Evolutionary conservation across 2,797 vertebrate species (phyloP).

Genomic region (Scolopax rusticola): DNA sequence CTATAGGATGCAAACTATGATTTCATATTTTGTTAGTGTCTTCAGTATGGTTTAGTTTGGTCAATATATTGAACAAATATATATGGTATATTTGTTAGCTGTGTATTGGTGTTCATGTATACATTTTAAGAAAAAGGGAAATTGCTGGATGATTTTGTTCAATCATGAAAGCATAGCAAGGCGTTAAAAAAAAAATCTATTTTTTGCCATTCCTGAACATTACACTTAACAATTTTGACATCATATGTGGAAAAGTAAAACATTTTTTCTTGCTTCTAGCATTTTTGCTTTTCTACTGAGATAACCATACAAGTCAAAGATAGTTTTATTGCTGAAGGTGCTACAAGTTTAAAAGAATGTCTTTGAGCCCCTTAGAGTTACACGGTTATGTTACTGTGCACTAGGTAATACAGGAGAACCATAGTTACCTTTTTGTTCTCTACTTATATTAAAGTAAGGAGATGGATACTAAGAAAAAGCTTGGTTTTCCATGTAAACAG

Average conservation of each 20-base stretch:
- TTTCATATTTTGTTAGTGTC: background rate
- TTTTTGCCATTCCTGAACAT: background rate
- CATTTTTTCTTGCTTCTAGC: background rate
- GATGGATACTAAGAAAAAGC: background rate
- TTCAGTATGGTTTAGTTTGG: background rate
- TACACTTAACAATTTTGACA: background rate
- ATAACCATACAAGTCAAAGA: background rate
- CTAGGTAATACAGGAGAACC: background rate
- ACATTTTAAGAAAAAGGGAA: background rate
- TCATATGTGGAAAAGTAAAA: background rate
- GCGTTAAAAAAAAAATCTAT: background rate
- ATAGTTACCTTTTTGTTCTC: background rate
- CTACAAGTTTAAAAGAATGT: background rate
- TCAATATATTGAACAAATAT: background rate
- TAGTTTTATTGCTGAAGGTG: background rate
- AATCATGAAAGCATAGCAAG: background rate
- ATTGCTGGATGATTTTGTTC: background rate
- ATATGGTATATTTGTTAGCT: background rate
- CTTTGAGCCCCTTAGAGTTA: background rate
- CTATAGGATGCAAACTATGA: no score
- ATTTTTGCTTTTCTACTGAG: background rate
- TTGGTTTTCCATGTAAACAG: background rate
- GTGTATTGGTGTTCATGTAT: background rate
- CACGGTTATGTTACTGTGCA: background rate
- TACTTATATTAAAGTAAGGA: background rate